Conservation (phyloP, 37 sponge, comb jelly and placozoan species). For the Ephydatia muelleri region DNA sequence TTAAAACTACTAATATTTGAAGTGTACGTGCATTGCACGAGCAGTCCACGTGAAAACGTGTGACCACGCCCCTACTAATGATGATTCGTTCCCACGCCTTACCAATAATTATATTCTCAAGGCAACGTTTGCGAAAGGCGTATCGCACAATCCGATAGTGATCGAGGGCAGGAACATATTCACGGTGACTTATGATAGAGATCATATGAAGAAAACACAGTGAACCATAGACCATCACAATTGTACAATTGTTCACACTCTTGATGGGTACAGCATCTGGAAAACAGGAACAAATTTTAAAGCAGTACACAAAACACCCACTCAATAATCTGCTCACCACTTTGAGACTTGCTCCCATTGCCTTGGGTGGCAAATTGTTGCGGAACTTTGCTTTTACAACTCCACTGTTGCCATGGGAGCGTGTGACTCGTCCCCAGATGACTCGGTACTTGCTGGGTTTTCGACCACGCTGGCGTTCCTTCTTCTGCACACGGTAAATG, state of each 20-base stretch:
- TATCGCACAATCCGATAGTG: no score
- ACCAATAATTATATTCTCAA: no score
- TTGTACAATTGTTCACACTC: conserved; percentile 63
- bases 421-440: conserved; percentile 92
- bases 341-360: conserved; percentile 97
- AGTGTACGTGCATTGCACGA: background rate
- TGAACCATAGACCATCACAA: background rate
- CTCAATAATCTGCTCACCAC: conserved; percentile 79
- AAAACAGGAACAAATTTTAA: background rate
- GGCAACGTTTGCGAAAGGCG: no score
- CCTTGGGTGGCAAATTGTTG: conserved; percentile 85
- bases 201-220: background rate
- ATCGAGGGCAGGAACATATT: background rate
- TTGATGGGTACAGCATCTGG: conserved; percentile 97
- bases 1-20: background rate
- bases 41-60: background rate
- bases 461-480: conserved; percentile 54
- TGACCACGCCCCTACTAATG: background rate
- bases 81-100: no score
- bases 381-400: conserved; percentile 94
- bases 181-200: background rate
- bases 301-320: conserved; percentile 33
- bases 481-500: conserved; percentile 73
- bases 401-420: conserved; percentile 96
- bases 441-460: conserved; percentile 92